Conservation (phyloP, 2,888 invertebrate species). For the Cotesia congregata region DNA sequence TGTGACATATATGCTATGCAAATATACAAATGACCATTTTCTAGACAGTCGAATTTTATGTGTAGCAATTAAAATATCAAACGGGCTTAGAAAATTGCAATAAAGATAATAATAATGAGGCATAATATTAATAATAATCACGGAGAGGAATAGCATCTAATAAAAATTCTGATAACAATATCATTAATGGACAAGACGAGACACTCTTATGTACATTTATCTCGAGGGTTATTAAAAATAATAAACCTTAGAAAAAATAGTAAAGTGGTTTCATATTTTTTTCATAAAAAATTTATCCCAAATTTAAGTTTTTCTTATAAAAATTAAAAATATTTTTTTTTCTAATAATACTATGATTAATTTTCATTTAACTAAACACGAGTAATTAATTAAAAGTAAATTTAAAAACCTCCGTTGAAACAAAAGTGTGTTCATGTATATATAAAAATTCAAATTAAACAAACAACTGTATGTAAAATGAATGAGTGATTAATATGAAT, state of each 20-base stretch:
- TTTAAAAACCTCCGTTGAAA: too few species aligned
- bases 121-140: not conserved
- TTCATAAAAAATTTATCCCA: not conserved
- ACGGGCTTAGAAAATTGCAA: not conserved
- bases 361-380: too few species aligned
- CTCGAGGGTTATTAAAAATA: not conserved
- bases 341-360: too few species aligned
- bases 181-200: conserved; percentile 20
- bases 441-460: conserved; percentile 38
- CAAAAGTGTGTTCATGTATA: not conserved
- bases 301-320: too few species aligned
- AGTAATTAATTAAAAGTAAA: too few species aligned
- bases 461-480: conserved; percentile 4
- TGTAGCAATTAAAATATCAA: not conserved
- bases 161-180: not conserved
- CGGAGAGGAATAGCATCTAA: conserved; percentile 16
- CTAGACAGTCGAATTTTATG: too few species aligned
- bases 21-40: too few species aligned
- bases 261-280: not conserved
- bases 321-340: too few species aligned
- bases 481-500: conserved; percentile 17
- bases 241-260: not conserved
- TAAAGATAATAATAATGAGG: not conserved
- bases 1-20: too few species aligned
- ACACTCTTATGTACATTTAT: conserved; percentile 10